Evolutionary conservation across 2,113 vertebrate genomes (phyloP).

Genomic region (Lampris megalopsis): DNA sequence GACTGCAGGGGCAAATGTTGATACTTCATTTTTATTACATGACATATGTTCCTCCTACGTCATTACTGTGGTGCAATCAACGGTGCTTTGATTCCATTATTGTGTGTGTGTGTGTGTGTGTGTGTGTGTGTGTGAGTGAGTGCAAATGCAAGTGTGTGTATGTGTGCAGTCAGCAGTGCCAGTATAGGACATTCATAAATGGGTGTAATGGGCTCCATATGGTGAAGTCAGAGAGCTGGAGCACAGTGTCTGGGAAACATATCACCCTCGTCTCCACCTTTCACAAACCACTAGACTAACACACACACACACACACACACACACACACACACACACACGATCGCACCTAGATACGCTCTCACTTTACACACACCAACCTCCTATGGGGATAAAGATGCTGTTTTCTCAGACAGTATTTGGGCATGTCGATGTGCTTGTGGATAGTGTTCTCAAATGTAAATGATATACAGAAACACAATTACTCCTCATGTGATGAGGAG

Average conservation of each 20-base stretch:
- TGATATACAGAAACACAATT: constrained; percentile 34
- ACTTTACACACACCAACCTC: constrained; percentile 1
- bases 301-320: constrained; percentile 1
- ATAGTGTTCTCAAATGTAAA: constrained; percentile 44
- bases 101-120: not conserved
- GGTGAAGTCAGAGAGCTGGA: constrained; percentile 48
- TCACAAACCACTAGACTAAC: constrained; percentile 36
- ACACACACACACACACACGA: not conserved
- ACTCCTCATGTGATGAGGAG: constrained; percentile 5
- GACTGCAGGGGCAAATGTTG: constrained; percentile 20
- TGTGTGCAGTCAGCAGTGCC: not conserved
- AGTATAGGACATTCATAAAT: constrained; percentile 39
- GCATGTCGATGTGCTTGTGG: constrained; percentile 19
- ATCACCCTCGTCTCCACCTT: constrained; percentile 53
- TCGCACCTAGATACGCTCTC: too few relatives aligned
- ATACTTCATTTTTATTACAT: constrained; percentile 33
- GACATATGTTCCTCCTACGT: constrained; percentile 26
- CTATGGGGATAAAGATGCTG: constrained; percentile 43
- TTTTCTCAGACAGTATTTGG: constrained; percentile 41
- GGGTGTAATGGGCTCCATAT: constrained; percentile 59
- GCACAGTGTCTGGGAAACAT: constrained; percentile 52
- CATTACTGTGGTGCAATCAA: not conserved
- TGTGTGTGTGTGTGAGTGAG: constrained; percentile 14
- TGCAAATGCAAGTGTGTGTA: constrained; percentile 12
- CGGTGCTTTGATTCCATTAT: not conserved